A percentile compares a stretch with the other conserved stretches of the same genome.
Conservation (phyloP, 1,140 invertebrate genomes). For the Psix sp. region DNA sequence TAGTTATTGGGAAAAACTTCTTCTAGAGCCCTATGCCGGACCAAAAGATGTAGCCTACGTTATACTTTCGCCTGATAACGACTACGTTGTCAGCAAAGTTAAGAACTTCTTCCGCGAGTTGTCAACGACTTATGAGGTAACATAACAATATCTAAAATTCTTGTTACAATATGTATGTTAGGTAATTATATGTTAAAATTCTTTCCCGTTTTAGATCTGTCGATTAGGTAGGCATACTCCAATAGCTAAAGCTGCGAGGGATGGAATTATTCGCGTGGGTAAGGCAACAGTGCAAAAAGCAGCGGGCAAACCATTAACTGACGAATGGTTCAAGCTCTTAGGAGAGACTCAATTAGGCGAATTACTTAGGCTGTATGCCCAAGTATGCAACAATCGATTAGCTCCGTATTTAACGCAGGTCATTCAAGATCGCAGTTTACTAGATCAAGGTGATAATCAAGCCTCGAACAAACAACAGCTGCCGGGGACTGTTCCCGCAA, state of each 20-base stretch:
- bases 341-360: slow-evolving; percentile 88
- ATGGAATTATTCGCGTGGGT: slow-evolving; percentile 93
- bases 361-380: slow-evolving; percentile 91
- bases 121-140: slow-evolving; percentile 92
- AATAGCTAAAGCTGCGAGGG: slow-evolving; percentile 87
- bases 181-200: background rate
- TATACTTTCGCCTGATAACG: slow-evolving; percentile 94
- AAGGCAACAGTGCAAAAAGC: slow-evolving; percentile 79
- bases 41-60: slow-evolving; percentile 95
- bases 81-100: slow-evolving; percentile 87
- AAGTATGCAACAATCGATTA: slow-evolving; percentile 86
- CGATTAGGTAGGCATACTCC: slow-evolving; percentile 93
- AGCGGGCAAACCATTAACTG: slow-evolving; percentile 84
- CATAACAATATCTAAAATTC: slow-evolving; percentile 25
- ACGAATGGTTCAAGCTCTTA: slow-evolving; percentile 93
- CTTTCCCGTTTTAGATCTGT: slow-evolving; percentile 81
- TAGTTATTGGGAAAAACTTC: slow-evolving; percentile 95
- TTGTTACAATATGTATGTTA: background rate
- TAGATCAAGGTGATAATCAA: slow-evolving; percentile 80
- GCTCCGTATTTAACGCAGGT: slow-evolving; percentile 89
- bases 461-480: slow-evolving; percentile 54
- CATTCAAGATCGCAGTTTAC: slow-evolving; percentile 86
- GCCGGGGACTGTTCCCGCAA: slow-evolving; percentile 62
- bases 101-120: slow-evolving; percentile 94
- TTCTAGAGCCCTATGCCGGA: slow-evolving; percentile 95